Conservation (phyloP, 2,113 vertebrate species). For the Heterotis niloticus region DNA sequence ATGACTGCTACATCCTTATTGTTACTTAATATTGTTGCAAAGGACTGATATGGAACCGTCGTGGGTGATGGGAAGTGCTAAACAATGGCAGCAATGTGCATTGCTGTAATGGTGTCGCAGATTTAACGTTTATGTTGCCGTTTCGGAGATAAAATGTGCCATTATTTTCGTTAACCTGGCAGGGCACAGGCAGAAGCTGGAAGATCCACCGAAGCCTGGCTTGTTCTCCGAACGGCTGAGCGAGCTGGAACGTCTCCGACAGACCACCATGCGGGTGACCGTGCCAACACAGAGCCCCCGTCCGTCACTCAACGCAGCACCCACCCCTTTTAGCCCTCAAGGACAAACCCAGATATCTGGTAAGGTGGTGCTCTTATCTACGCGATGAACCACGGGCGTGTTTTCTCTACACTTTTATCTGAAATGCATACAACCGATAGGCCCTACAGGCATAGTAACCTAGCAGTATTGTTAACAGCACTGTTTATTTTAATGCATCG, state of each 20-base stretch:
- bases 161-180: conserved; percentile 61
- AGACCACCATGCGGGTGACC: conserved; percentile 86
- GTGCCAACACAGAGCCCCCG: conserved; percentile 85
- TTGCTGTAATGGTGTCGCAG: neutral
- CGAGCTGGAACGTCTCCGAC: conserved; percentile 87
- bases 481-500: conserved; percentile 14
- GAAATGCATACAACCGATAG: neutral
- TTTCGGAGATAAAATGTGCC: neutral
- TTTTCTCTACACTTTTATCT: neutral
- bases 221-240: conserved; percentile 89
- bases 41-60: neutral
- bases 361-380: conserved; percentile 50
- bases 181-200: conserved; percentile 93
- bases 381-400: neutral
- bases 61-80: too few relatives aligned
- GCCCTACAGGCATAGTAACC: neutral
- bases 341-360: conserved; percentile 89
- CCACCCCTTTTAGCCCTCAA: conserved; percentile 88
- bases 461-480: neutral
- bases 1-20: neutral
- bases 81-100: neutral
- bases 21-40: neutral
- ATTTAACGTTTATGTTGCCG: neutral
- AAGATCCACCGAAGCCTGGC: conserved; percentile 82
- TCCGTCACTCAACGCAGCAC: conserved; percentile 80